Conservation (phyloP, 2,797 vertebrate species). For the Leuciscus waleckii region DNA sequence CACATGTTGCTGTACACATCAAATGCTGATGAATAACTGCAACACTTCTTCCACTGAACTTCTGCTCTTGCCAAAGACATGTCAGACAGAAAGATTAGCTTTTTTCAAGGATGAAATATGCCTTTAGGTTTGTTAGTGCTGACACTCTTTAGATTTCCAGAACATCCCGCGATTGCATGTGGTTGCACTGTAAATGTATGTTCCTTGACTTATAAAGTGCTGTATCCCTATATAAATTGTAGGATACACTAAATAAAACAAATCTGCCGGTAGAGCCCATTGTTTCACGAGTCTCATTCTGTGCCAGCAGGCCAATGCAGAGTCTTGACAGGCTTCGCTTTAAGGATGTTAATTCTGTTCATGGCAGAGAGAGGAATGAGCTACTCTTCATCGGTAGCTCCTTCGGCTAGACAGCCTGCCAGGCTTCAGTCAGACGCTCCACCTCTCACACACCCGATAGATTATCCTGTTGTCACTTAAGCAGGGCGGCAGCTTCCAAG, state of each 20-base stretch:
- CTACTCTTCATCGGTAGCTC: constrained; percentile 52
- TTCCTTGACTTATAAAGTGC: neutral
- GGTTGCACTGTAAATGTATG: neutral
- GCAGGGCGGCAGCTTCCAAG: constrained; percentile 46
- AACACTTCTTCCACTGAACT: neutral
- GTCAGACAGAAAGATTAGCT: neutral
- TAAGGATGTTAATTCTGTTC: constrained; percentile 47
- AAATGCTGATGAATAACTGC: constrained; percentile 18
- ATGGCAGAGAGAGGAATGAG: constrained; percentile 47
- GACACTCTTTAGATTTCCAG: constrained; percentile 18
- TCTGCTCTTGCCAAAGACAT: neutral
- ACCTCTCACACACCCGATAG: constrained; percentile 55
- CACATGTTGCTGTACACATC: constrained; percentile 24
- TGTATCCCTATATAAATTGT: constrained; percentile 2
- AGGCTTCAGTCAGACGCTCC: constrained; percentile 54
- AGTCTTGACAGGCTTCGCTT: constrained; percentile 23
- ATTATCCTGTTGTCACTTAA: constrained; percentile 60
- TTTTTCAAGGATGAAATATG: constrained; percentile 19
- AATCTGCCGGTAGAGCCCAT: constrained; percentile 11
- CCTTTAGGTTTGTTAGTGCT: constrained; percentile 9
- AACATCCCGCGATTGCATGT: neutral
- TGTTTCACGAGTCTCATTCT: neutral
- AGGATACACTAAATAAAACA: neutral
- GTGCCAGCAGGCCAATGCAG: constrained; percentile 3
- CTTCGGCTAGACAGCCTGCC: constrained; percentile 28